phyloP scores from a whole-genome alignment of 92 coral and sea anemone species.

The Metridium senile region DNA sequence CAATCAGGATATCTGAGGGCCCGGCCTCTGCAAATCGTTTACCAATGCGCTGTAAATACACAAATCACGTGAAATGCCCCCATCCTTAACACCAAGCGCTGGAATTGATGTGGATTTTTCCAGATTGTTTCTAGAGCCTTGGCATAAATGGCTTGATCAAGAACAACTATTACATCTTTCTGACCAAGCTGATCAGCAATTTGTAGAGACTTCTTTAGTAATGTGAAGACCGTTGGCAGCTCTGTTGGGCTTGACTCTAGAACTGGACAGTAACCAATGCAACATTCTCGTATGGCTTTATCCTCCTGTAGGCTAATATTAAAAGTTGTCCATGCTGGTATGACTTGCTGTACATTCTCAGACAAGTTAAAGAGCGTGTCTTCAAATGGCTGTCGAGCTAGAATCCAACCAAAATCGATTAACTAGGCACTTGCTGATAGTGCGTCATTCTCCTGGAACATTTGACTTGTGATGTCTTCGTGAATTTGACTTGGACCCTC shows the following conservation, averaged over 20 bases:
- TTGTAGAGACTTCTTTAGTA: constrained; percentile 52
- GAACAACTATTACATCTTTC: constrained; percentile 23
- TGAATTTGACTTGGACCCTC: not conserved
- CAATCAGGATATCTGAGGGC: constrained; percentile 20
- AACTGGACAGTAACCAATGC: constrained; percentile 41
- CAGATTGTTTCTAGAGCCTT: constrained; percentile 52
- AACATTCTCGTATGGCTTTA: constrained; percentile 15
- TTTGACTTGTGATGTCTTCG: not conserved
- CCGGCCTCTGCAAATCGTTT: constrained; percentile 39
- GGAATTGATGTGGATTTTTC: constrained; percentile 38
- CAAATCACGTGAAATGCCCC: constrained; percentile 52
- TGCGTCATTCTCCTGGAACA: not conserved
- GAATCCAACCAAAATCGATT: not conserved
- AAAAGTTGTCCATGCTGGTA: constrained; percentile 44
- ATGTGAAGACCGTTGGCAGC: constrained; percentile 38
- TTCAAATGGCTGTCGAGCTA: not conserved
- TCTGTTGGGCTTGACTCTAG: constrained; percentile 51
- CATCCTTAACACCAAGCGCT: constrained; percentile 56
- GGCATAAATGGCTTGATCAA: constrained; percentile 62
- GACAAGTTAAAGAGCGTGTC: not conserved
- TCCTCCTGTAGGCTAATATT: constrained; percentile 12
- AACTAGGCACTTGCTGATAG: not conserved
- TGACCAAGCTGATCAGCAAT: constrained; percentile 31
- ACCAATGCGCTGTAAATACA: constrained; percentile 52
- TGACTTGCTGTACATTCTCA: constrained; percentile 12